Conservation (phyloP, 1,140 invertebrate species). For the Sarcophaga bullata region DNA sequence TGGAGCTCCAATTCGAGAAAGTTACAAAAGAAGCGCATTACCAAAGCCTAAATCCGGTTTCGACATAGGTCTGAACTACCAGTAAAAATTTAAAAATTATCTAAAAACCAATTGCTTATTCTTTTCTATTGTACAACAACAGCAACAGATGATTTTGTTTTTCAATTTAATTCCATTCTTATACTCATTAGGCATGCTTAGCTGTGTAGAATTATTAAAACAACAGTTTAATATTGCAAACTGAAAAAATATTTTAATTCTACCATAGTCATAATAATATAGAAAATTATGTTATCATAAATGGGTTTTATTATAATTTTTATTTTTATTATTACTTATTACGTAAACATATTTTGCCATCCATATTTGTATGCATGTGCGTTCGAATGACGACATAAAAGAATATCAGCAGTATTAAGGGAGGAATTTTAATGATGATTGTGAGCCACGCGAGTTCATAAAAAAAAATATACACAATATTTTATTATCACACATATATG, state of each 20-base stretch:
- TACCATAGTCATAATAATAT: background rate
- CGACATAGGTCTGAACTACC: no score
- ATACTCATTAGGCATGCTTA: no score
- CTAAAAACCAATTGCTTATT: no score
- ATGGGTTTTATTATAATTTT: background rate
- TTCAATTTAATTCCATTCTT: no score
- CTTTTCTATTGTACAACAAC: no score
- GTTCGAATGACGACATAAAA: background rate
- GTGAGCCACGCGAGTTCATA: slow-evolving; percentile 36
- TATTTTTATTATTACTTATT: slow-evolving; percentile 41
- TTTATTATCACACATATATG: no score
- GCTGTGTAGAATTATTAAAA: background rate
- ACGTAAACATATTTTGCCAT: slow-evolving; percentile 10
- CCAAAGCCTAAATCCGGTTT: no score
- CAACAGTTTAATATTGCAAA: background rate
- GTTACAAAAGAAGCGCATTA: no score
- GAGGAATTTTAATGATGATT: slow-evolving; percentile 37
- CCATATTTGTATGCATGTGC: background rate
- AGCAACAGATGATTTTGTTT: no score
- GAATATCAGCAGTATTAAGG: background rate
- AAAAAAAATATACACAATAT: background rate
- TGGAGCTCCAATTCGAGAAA: no score
- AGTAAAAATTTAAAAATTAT: no score
- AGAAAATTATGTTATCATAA: slow-evolving; percentile 32
- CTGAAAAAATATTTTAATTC: background rate